These are phyloP conservation scores for Crotalus helleri DNA, from an alignment of 2,113 vertebrate genomes.

Conservation along the genomic window DNA sequence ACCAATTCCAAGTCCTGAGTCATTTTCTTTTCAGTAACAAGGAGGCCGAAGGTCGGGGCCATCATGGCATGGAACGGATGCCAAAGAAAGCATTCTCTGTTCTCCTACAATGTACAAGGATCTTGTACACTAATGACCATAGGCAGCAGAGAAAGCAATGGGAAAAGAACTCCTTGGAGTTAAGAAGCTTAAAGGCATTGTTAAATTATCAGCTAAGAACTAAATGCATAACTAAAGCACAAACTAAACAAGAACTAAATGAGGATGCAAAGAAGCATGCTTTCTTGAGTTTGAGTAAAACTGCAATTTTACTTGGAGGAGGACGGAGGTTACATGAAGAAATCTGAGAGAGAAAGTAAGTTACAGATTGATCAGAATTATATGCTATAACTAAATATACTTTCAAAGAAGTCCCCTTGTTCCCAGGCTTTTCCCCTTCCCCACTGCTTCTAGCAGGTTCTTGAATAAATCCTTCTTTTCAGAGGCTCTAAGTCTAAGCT, in stretches of 20 bases:
- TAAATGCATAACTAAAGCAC: too few species aligned
- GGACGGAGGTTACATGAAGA: background rate
- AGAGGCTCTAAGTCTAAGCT: slow-evolving; percentile 68
- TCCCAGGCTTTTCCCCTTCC: slow-evolving; percentile 55
- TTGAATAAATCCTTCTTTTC: slow-evolving; percentile 77
- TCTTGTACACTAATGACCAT: background rate
- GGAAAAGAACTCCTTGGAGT: background rate
- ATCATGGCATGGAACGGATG: background rate
- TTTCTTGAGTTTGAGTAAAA: background rate
- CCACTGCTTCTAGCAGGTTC: slow-evolving; percentile 61
- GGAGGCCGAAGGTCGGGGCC: background rate
- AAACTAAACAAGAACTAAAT: background rate
- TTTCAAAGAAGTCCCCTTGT: slow-evolving; percentile 41
- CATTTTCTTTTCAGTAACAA: background rate
- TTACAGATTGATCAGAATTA: slow-evolving; percentile 27
- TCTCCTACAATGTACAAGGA: background rate
- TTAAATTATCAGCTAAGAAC: background rate
- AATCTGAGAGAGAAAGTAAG: background rate
- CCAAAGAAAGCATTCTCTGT: background rate
- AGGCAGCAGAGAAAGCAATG: background rate
- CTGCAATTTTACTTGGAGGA: background rate
- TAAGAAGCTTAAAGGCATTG: background rate
- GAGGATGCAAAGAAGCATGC: background rate
- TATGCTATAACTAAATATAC: slow-evolving; percentile 66
- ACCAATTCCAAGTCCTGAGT: background rate